A percentile compares a stretch with the other conserved stretches of the same genome.
These are phyloP conservation scores for Martes flavigula DNA, from an alignment of 2,797 vertebrate species.

Conservation along the genomic window DNA sequence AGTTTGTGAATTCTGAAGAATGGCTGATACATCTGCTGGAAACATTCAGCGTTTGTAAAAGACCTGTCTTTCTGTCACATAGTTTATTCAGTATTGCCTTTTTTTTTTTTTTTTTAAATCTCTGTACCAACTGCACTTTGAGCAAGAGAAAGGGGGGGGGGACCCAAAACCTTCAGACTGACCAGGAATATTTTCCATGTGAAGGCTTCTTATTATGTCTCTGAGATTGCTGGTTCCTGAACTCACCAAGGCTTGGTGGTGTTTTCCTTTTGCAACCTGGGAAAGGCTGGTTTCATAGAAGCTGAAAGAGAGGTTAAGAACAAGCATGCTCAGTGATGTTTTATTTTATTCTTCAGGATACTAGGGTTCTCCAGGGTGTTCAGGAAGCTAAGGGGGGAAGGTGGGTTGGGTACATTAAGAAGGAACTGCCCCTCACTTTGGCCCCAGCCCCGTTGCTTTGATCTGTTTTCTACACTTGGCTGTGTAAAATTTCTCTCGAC, in stretches of 20 bases:
- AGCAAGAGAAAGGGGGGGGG: background rate
- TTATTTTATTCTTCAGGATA: conserved; percentile 22
- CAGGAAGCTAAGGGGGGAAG: background rate
- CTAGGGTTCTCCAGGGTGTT: background rate
- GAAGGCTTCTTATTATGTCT: background rate
- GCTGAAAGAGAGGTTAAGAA: background rate
- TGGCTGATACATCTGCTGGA: background rate
- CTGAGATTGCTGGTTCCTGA: background rate
- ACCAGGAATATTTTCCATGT: background rate
- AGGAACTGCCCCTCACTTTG: background rate
- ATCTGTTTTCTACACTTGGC: background rate
- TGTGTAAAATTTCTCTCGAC: background rate
- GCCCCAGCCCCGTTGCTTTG: background rate
- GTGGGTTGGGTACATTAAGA: background rate
- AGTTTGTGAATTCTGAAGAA: conserved; percentile 52
- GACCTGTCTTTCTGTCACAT: conserved; percentile 11
- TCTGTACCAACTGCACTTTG: background rate
- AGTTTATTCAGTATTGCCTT: background rate
- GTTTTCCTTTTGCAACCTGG: background rate
- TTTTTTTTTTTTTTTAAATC: background rate
- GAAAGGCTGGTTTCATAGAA: background rate
- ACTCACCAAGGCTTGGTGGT: background rate
- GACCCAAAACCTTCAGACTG: background rate
- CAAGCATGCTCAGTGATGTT: background rate
- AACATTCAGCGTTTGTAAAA: background rate